Base-by-base conservation (phyloP, 2,888 invertebrate genomes). In the Stegophylla sp. region DNA sequence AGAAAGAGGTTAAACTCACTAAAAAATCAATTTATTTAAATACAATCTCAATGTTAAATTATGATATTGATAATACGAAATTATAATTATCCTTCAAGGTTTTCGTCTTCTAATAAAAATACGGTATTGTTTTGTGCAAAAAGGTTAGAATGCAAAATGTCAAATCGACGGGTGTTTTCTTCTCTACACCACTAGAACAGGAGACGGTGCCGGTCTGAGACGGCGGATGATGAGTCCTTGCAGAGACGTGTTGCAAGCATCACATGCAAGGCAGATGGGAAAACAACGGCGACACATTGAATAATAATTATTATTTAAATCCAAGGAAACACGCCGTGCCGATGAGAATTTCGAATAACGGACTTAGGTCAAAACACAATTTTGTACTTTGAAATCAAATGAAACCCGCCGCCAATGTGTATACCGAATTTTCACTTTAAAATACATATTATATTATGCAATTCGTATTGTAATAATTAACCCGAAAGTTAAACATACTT, bases 361-460 rank as follows among this genome's bases (percentile, higher is more conserved):
- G 34, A 74, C 61, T 23, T 34, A 9, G 73, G 20, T 61, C 73
- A 45, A 61, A 73, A 61, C 45, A 28, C 59, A 43, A 72, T 56
- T 34, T 45, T 61, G 73, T 28, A 73, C 73, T 73, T 73, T 61
- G 73, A 48, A 61, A 48, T 73, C 20, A 13, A n/a, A 12, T 13
- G 4, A 56, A 43, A 2, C 26, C 72, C 26, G 0, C 2, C 43
- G 45, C 23, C 5, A 53, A n/a, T 53, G 48, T 15, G 48, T 9
- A 45, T 13, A 45, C 7, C n/a, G n/a, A n/a, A 34, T 34, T 34
- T 34, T 34, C 7, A 5, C 34, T 34, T 34, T 34, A 34, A 5
- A 34, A 34, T n/a, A n/a, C n/a, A n/a, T n/a, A n/a, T n/a, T n/a
- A n/a, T n/a, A n/a, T n/a, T n/a, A n/a, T n/a, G n/a, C n/a, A n/a